These are phyloP conservation scores for Atethmia centrago DNA, from an alignment of 2,888 invertebrate species.

Conservation along the genomic window DNA sequence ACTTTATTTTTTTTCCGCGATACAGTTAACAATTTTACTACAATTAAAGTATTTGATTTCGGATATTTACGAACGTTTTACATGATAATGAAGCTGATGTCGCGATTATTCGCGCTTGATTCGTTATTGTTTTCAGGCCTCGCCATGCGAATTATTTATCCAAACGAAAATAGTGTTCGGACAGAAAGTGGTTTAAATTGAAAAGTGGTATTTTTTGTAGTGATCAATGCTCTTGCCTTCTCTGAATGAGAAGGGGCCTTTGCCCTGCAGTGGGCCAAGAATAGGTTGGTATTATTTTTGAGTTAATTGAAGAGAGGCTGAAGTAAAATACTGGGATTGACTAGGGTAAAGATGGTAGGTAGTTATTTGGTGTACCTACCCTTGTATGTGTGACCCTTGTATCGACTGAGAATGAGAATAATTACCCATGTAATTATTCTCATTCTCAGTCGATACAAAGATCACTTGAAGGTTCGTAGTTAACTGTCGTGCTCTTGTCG, in stretches of 20 bases:
- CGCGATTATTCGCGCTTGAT: constrained; percentile 22
- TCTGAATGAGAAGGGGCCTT: neutral
- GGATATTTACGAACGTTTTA: constrained; percentile 14
- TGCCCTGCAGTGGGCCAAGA: neutral
- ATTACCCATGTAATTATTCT: neutral
- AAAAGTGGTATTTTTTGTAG: neutral
- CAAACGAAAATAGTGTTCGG: neutral
- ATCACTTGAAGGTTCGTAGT: neutral
- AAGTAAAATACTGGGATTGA: neutral
- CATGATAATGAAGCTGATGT: constrained; percentile 30
- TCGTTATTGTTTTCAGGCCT: constrained; percentile 28
- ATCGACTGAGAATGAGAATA: too few species aligned
- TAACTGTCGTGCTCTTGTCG: neutral
- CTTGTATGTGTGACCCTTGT: too few species aligned
- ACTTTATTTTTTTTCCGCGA: neutral
- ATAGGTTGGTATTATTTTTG: neutral
- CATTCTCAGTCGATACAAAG: neutral
- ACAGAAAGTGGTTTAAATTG: constrained; percentile 1
- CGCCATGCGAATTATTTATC: constrained; percentile 7
- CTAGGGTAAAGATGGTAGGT: neutral
- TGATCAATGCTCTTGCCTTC: neutral
- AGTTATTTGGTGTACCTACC: neutral
- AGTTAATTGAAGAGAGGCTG: neutral
- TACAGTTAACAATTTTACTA: neutral
- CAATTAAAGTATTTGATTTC: constrained; percentile 7